Conservation (phyloP, 2,888 invertebrate genomes). For the Epistrophe eligans region DNA sequence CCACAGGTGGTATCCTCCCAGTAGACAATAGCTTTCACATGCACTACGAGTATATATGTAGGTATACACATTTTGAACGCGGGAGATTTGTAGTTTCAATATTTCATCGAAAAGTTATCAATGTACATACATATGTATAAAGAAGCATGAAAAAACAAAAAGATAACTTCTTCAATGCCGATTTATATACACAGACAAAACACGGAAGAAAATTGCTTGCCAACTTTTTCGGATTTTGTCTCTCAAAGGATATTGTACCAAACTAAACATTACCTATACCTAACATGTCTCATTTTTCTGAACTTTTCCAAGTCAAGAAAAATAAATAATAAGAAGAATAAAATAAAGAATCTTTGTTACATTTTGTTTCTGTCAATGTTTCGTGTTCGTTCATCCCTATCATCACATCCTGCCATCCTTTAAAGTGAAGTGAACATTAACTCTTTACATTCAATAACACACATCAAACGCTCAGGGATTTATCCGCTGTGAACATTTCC, state of each 20-base stretch:
- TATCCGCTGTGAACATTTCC: slow-evolving; percentile 46
- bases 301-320: slow-evolving; percentile 10
- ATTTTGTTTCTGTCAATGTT: slow-evolving; percentile 63
- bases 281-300: slow-evolving; percentile 47
- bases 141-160: slow-evolving; percentile 18
- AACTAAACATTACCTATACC: slow-evolving; percentile 16
- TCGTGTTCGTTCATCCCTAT: slow-evolving; percentile 49
- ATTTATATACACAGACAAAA: slow-evolving; percentile 40
- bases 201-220: slow-evolving; percentile 68
- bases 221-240: slow-evolving; percentile 43
- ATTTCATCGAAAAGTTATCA: slow-evolving; percentile 48
- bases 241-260: slow-evolving; percentile 51
- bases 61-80: slow-evolving; percentile 29
- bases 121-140: not conserved
- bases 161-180: not conserved
- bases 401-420: not conserved
- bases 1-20: slow-evolving; percentile 34
- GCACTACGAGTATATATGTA: no score
- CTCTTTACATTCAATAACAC: slow-evolving; percentile 63
- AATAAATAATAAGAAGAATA: not conserved
- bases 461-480: slow-evolving; percentile 46
- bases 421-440: slow-evolving; percentile 41
- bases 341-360: slow-evolving; percentile 48
- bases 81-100: slow-evolving; percentile 47
- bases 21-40: slow-evolving; percentile 27